Conservation (phyloP, 2,797 vertebrate genomes). For the Sternarchorhynchus goeldii region DNA sequence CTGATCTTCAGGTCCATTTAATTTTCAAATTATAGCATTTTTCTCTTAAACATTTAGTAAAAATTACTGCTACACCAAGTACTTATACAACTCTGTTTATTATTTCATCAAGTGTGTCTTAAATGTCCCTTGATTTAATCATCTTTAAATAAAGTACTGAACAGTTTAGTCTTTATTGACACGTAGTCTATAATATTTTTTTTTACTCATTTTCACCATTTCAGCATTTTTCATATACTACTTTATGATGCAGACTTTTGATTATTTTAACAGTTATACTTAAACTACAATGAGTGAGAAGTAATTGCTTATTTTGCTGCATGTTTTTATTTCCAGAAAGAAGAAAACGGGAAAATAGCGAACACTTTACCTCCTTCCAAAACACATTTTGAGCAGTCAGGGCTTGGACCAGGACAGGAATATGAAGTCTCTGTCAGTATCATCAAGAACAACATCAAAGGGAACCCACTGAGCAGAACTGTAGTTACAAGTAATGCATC, state of each 20-base stretch:
- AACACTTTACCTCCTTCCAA: conserved; percentile 81
- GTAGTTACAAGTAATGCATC: conserved; percentile 88
- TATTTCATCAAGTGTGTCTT: background rate
- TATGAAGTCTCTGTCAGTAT: conserved; percentile 89
- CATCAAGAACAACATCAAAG: conserved; percentile 88
- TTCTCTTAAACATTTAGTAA: background rate
- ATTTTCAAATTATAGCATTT: no score
- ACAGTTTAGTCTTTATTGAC: no score
- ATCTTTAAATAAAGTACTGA: background rate
- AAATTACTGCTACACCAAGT: background rate
- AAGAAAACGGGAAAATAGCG: conserved; percentile 86
- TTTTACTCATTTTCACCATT: no score
- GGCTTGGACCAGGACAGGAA: conserved; percentile 89
- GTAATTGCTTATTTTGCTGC: background rate
- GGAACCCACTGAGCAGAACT: conserved; percentile 78
- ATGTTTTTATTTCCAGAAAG: conserved; percentile 80
- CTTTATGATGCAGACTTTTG: background rate
- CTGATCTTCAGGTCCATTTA: no score
- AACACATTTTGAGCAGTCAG: conserved; percentile 83
- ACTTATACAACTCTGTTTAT: background rate
- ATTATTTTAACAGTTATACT: conserved; percentile 10
- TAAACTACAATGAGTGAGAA: background rate
- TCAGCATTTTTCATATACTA: no score
- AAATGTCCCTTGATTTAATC: background rate
- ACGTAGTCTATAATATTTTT: no score